Evolutionary conservation across 2,113 vertebrate genomes (phyloP).

Genomic region (Platysternon megacephalum): DNA sequence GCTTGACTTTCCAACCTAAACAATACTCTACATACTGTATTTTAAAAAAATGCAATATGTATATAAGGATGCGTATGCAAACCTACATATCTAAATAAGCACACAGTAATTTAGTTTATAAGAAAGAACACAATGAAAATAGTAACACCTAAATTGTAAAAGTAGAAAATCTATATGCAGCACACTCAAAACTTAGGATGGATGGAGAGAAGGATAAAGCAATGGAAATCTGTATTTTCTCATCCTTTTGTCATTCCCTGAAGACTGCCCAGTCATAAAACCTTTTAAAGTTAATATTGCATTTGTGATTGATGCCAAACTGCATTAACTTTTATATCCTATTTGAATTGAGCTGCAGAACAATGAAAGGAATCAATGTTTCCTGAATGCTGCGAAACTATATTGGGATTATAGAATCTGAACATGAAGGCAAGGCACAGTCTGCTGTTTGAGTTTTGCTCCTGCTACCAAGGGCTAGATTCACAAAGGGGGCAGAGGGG

Average conservation of each 20-base stretch:
- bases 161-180: neutral
- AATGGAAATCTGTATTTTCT: neutral
- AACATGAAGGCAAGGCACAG: neutral
- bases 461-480: neutral
- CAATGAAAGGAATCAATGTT: neutral
- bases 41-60: neutral
- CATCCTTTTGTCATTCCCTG: neutral
- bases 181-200: neutral
- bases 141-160: neutral
- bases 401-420: neutral
- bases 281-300: neutral
- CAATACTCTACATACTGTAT: neutral
- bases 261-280: neutral
- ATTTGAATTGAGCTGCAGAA: neutral
- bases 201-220: neutral
- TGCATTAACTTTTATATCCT: neutral
- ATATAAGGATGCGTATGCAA: no score
- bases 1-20: neutral
- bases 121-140: neutral
- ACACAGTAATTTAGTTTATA: neutral
- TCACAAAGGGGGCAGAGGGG: neutral
- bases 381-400: neutral
- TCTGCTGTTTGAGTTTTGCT: neutral
- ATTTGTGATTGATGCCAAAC: neutral
- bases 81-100: neutral